Conservation (phyloP, 2,888 invertebrate genomes). For the Tipula confusa region DNA sequence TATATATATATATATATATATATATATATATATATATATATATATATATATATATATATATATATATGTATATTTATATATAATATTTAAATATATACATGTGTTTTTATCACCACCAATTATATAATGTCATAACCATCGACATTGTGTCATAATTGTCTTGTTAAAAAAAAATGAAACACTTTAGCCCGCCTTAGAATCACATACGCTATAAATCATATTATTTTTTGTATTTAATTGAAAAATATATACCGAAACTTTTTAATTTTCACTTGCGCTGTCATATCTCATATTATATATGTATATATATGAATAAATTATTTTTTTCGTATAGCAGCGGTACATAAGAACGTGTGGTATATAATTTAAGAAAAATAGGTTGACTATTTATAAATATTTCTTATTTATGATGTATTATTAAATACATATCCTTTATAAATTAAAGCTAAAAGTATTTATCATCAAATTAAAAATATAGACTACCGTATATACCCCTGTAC, state of each 20-base stretch:
- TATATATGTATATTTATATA: no score
- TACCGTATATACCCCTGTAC: no score
- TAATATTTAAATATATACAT: background rate
- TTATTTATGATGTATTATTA: background rate
- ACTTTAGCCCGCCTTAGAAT: background rate
- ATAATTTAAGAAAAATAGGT: conserved; percentile 4
- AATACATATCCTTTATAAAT: background rate
- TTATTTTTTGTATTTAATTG: background rate
- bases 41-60: no score
- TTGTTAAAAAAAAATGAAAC: background rate
- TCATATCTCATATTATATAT: background rate
- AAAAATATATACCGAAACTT: background rate
- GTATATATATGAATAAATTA: no score
- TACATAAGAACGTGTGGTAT: background rate
- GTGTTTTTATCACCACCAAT: conserved; percentile 6
- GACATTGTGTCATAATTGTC: conserved; percentile 9
- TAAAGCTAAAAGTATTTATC: background rate
- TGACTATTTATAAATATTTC: background rate
- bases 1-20: no score
- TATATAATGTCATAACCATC: background rate
- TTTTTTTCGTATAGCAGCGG: background rate
- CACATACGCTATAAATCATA: conserved; percentile 3
- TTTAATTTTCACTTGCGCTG: background rate
- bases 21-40: no score
- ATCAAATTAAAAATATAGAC: background rate